Evolutionary conservation across 2,888 invertebrate genomes (phyloP).

Genomic region (Chironomus riparius): DNA sequence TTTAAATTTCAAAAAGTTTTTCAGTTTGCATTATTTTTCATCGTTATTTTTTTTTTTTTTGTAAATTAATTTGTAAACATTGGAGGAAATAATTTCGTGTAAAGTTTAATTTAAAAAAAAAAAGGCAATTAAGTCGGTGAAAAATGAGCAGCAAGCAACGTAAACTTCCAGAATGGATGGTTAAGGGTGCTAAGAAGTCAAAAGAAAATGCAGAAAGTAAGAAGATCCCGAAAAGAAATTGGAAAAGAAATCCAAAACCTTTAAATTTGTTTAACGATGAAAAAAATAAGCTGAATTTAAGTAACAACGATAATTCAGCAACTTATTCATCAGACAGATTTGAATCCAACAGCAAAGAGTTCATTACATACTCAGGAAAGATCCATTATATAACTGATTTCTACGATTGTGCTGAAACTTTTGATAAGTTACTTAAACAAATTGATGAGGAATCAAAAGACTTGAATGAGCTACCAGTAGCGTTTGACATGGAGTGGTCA

Average conservation of each 20-base stretch:
- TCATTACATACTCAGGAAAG: slow-evolving; percentile 36
- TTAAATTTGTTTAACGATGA: neutral
- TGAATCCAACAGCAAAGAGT: slow-evolving; percentile 30
- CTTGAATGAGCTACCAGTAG: slow-evolving; percentile 41
- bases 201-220: neutral
- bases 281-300: neutral
- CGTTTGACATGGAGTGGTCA: slow-evolving; percentile 61
- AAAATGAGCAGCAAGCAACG: neutral
- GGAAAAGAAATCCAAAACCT: neutral
- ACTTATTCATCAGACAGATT: neutral
- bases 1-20: no score
- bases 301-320: neutral
- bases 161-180: neutral
- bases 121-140: no score
- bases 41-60: no score
- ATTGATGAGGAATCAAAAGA: slow-evolving; percentile 34
- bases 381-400: slow-evolving; percentile 38
- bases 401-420: slow-evolving; percentile 43
- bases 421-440: slow-evolving; percentile 44
- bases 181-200: neutral
- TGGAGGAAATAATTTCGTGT: no score
- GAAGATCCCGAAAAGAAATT: neutral
- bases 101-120: no score
- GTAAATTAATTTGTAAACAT: no score
- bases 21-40: no score